These are phyloP conservation scores for Silurus aristotelis DNA, from an alignment of 2,797 vertebrate species.

Conservation along the genomic window DNA sequence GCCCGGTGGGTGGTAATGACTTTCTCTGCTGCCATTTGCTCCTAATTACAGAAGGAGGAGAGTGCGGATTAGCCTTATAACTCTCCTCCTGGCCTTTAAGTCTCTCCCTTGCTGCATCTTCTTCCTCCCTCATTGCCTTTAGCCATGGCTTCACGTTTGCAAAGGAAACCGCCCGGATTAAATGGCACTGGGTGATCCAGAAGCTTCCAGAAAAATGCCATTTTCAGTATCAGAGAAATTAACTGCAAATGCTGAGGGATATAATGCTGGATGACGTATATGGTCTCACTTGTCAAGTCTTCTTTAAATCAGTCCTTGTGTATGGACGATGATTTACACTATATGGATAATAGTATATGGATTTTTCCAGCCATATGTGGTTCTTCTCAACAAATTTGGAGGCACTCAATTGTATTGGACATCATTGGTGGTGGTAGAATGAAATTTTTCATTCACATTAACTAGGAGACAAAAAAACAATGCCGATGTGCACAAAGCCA, in stretches of 20 bases:
- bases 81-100: slow-evolving; percentile 51
- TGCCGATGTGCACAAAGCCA: too few species aligned
- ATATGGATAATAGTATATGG: too few species aligned
- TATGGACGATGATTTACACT: not conserved
- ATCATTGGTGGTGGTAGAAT: too few species aligned
- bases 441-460: too few species aligned
- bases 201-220: not conserved
- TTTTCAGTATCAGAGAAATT: not conserved
- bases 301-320: not conserved
- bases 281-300: not conserved
- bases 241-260: not conserved
- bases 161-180: not conserved
- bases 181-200: not conserved
- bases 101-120: slow-evolving; percentile 44
- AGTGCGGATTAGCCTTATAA: slow-evolving; percentile 65
- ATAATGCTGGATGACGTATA: not conserved
- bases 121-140: not conserved
- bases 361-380: too few species aligned
- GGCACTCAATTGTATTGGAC: too few species aligned
- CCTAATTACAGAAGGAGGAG: slow-evolving; percentile 68
- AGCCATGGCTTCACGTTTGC: not conserved
- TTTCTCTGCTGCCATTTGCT: slow-evolving; percentile 58
- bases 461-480: too few species aligned
- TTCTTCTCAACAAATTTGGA: too few species aligned
- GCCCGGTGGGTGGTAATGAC: slow-evolving; percentile 64